Conservation (phyloP, 2,113 vertebrate species). For the Typhlomys cinereus region DNA sequence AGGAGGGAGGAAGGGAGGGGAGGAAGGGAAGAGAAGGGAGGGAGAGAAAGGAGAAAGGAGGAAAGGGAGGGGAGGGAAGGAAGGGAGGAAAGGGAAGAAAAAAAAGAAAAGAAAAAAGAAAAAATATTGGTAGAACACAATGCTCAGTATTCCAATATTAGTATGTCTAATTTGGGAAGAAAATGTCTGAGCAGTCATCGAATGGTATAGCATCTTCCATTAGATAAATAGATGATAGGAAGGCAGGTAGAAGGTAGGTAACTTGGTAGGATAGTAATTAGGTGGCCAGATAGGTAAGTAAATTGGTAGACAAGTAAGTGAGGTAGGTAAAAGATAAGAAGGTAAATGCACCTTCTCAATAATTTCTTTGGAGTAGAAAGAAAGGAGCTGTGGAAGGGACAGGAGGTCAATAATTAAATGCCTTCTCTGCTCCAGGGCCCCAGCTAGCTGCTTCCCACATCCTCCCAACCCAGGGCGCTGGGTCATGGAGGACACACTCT, state of each 20-base stretch:
- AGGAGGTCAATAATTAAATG: background rate
- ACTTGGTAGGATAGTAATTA: background rate
- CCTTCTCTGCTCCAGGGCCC: background rate
- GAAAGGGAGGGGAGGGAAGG: too few relatives aligned
- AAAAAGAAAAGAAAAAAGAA: background rate
- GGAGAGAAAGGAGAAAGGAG: too few relatives aligned
- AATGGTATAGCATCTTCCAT: background rate
- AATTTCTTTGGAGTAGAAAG: background rate
- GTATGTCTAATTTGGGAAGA: background rate
- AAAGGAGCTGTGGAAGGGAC: background rate
- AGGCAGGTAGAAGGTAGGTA: background rate
- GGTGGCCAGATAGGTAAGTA: background rate
- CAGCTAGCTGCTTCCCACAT: background rate
- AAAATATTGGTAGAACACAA: background rate
- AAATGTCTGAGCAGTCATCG: background rate
- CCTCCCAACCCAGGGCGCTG: background rate
- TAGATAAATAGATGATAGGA: background rate
- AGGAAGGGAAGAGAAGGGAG: too few relatives aligned
- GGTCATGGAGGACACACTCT: background rate
- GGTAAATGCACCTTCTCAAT: background rate
- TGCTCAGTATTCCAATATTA: background rate
- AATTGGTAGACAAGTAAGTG: background rate
- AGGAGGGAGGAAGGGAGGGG: too few relatives aligned
- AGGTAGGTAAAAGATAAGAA: background rate
- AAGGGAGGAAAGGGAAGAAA: too few relatives aligned